Conservation (phyloP, 2,888 invertebrate species). For the Ormyrus rosae region DNA sequence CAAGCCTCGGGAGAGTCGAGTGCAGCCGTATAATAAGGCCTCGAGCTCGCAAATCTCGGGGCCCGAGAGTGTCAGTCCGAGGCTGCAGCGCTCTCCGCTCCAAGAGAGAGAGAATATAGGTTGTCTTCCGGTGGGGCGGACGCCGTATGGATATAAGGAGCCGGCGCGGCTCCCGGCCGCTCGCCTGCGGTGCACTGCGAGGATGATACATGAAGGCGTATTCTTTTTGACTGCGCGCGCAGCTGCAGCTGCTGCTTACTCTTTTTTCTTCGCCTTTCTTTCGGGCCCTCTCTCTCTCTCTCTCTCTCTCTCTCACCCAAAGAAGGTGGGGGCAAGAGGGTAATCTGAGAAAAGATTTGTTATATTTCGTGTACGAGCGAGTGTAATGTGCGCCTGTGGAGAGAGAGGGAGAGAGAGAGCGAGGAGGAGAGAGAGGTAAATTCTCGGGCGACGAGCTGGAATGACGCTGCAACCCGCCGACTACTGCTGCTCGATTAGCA, state of each 20-base stretch:
- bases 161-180: conserved; percentile 55
- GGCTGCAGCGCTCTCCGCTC: background rate
- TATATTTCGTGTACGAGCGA: conserved; percentile 35
- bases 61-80: conserved; percentile 23
- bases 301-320: background rate
- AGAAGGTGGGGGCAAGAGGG: background rate
- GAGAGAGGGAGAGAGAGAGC: background rate
- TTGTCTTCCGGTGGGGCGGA: conserved; percentile 71
- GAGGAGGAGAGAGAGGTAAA: background rate
- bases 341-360: conserved; percentile 57
- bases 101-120: conserved; percentile 74
- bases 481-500: background rate
- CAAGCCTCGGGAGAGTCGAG: background rate
- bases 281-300: conserved; percentile 31
- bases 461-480: background rate
- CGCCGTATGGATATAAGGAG: conserved; percentile 48
- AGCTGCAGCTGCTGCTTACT: conserved; percentile 48
- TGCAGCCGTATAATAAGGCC: conserved; percentile 14
- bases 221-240: conserved; percentile 72
- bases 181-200: conserved; percentile 74
- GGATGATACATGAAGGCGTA: conserved; percentile 76
- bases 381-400: conserved; percentile 27
- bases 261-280: conserved; percentile 45
- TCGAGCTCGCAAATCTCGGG: conserved; percentile 1
- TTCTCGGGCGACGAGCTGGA: too few relatives aligned